Evolutionary conservation across 2,888 invertebrate species (phyloP).

Genomic region (Cosmia pyralina): DNA sequence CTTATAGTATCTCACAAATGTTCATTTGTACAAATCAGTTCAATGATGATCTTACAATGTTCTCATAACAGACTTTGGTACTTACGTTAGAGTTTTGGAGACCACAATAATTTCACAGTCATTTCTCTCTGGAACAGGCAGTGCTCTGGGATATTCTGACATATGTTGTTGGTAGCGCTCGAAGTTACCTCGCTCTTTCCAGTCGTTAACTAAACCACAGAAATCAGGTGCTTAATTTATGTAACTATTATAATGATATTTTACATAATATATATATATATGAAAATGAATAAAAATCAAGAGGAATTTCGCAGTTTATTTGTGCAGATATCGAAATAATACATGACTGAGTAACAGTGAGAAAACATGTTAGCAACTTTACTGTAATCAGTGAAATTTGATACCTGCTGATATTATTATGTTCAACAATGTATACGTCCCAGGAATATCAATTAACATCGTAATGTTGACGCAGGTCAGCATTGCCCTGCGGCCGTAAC

Average conservation of each 20-base stretch:
- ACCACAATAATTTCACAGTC: constrained; percentile 98
- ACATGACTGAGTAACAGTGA: background rate
- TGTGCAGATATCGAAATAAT: background rate
- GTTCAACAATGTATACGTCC: background rate
- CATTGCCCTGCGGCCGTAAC: no score
- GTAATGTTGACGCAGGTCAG: background rate
- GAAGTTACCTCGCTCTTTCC: constrained; percentile 78
- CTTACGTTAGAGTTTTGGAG: constrained; percentile 95
- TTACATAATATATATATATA: no score
- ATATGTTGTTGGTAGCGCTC: constrained; percentile 77
- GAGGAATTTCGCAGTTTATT: background rate
- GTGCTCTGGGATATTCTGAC: constrained; percentile 80
- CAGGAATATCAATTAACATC: constrained; percentile 24
- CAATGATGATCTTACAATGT: background rate
- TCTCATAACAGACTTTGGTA: constrained; percentile 5
- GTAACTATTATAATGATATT: background rate
- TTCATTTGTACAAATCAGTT: no score
- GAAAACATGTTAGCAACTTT: background rate
- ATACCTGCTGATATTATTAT: constrained; percentile 4
- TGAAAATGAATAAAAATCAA: background rate
- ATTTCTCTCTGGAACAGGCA: constrained; percentile 92
- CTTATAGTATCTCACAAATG: no score
- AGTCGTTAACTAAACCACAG: constrained; percentile 71
- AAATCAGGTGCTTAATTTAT: background rate
- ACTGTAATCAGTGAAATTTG: constrained; percentile 19